A percentile compares a stretch with the other conserved stretches of the same genome.
Conservation (phyloP, 2,113 vertebrate species). For the Syngnathus floridae region DNA sequence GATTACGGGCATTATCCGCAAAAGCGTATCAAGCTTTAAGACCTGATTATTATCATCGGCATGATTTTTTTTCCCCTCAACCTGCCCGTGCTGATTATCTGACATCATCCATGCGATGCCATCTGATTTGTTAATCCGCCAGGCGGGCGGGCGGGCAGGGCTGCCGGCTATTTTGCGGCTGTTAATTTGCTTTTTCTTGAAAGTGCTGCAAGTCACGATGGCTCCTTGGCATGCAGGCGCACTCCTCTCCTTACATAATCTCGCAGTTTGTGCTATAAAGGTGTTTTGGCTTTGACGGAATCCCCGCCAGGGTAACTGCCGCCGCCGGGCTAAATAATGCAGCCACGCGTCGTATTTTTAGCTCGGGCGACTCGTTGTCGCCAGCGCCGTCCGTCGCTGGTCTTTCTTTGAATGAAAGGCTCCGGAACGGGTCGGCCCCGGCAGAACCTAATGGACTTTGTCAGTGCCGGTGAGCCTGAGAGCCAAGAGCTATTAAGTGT, state of each 20-base stretch:
- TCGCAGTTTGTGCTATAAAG: slow-evolving; percentile 4
- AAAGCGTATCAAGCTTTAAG: slow-evolving; percentile 52
- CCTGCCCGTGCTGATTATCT: slow-evolving; percentile 57
- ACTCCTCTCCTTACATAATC: slow-evolving; percentile 56
- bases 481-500: slow-evolving; percentile 76
- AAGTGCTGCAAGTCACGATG: slow-evolving; percentile 47
- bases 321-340: slow-evolving; percentile 47
- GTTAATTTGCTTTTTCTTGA: slow-evolving; percentile 66
- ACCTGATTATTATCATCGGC: slow-evolving; percentile 52
- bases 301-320: neutral
- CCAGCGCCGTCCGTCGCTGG: slow-evolving; percentile 11
- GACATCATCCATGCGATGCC: slow-evolving; percentile 36
- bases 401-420: slow-evolving; percentile 59
- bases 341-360: slow-evolving; percentile 44
- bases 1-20: slow-evolving; percentile 52
- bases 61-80: slow-evolving; percentile 21
- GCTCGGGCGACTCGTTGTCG: slow-evolving; percentile 32
- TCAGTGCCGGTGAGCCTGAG: slow-evolving; percentile 67
- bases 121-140: slow-evolving; percentile 53
- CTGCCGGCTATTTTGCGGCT: slow-evolving; percentile 64
- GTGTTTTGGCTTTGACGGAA: neutral
- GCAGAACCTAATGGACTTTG: slow-evolving; percentile 74
- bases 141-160: slow-evolving; percentile 58
- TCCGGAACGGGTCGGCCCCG: slow-evolving; percentile 59
- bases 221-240: slow-evolving; percentile 42